Evolutionary conservation across 2,888 invertebrate genomes (phyloP), one percentile per base, ranked within the genome.

Genomic region (Xestia xanthographa): DNA sequence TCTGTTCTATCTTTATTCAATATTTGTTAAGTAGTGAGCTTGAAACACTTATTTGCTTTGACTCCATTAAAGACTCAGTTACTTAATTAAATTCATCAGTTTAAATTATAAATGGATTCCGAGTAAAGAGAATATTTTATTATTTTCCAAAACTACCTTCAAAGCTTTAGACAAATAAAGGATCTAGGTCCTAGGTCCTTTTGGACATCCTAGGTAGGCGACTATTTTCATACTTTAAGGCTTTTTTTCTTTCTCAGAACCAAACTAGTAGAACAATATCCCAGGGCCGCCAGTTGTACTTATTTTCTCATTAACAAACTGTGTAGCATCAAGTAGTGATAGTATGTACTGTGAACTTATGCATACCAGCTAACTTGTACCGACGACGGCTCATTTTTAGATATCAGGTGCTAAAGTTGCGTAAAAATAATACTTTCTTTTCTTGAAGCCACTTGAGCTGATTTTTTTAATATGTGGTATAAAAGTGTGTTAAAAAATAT

Each of bases 1-100:
- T 60, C 14, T 72, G 53, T n/a, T 41, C 60, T 34, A 65, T 43
- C 20, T 83, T 85, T 74, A 81, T 74, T 77, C 20, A 66, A 60
- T 53, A 65, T 56, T 48, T 29, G 0, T 34, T 26, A 75, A 58
- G 11, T 34, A 17, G 48, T 71, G 60, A n/a, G 26, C 34, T 65
- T 67, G 67, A 69, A 79, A 79, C 43, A 63, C 67, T 53, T 63
- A 58, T 48, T 77, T 69, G 41, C 41, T 66, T 45, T 34, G 38
- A 38, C 29, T 71, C 17, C n/a, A 67, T 38, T 63, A 62, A 48
- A 50, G 17, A 2, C 6, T 45, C 5, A 22, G 48, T 48, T 29
- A 43, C 56, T 56, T 56, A 56, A 56, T 56, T 26, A n/a, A n/a
- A 1, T n/a, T n/a, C 53, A n/a, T n/a, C 6, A 56, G 9, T 60